Evolutionary conservation across 2,888 invertebrate genomes (phyloP), one percentile per base, ranked within the genome.

Genomic region (Parnassius apollo): DNA sequence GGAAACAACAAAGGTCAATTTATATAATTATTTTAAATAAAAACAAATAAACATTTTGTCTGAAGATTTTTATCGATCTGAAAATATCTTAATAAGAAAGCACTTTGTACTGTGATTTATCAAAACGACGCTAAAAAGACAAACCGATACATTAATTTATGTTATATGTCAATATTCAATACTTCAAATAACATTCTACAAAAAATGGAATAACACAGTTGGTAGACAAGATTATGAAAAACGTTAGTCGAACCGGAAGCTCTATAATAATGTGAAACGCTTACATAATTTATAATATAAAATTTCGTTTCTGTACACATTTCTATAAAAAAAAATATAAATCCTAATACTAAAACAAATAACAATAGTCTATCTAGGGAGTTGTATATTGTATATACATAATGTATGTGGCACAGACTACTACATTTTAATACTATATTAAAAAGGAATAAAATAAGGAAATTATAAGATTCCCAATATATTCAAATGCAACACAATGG

Each of bases 351-450:
- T 85, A 80, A 60, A 83, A 82, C 75, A 77, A 82, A 87, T 83
- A 88, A 89, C 87, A 88, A 85, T 88, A 83, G 72, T 80, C 80
- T 87, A 88, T 83, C 88, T 88, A 87, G 71, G 78, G 78, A 85
- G 77, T 85, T 85, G 85, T 85, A 83, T 86, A 81, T 81, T 75
- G 75, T 79, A 83, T 81, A 82, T 84, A 86, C 82, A 87, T 80
- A 72, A 71, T 61, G 77, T 75, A 82, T 83, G 89, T 91, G 91
- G 91, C 90, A 91, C 90, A 83, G 82, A 80, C 88, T 88, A 89
- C 81, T 35, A 35, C 72, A 75, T 79, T 73, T 72, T 73, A 72
- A 70, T 70, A 69, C 68, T 51, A 57, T 62, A 49, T 44, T 13
- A 44, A 11, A 25, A 54, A 59, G 55, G 8, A 50, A 63, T 55